A percentile compares a stretch with the other conserved stretches of the same genome.
These are phyloP conservation scores for Agapornis canus DNA, from an alignment of 2,797 vertebrate genomes.

Conservation along the genomic window DNA sequence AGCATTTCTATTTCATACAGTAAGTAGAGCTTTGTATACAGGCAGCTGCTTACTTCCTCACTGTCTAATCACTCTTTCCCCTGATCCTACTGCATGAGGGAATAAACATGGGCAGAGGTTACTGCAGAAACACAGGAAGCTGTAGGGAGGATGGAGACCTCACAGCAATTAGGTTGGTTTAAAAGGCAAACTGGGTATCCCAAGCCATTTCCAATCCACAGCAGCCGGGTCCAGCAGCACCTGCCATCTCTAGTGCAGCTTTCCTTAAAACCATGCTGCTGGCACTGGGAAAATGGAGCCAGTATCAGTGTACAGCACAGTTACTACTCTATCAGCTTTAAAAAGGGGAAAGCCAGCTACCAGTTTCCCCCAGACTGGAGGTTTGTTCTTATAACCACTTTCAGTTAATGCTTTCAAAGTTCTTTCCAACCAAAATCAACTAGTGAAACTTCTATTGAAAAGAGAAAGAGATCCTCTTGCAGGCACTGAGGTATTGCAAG, in stretches of 20 bases:
- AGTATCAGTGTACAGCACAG: not conserved
- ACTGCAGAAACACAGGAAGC: not conserved
- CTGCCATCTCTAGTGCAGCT: not conserved
- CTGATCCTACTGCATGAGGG: not conserved
- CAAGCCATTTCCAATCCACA: not conserved
- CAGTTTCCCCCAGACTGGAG: not conserved
- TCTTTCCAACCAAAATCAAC: not conserved
- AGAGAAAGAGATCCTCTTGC: not conserved
- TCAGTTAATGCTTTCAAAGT: not conserved
- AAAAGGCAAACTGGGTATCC: not conserved
- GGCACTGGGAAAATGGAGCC: not conserved
- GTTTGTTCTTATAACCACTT: not conserved
- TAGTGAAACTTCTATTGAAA: not conserved
- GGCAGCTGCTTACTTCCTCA: conserved; percentile 7
- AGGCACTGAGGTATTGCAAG: not conserved
- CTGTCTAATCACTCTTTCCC: not conserved
- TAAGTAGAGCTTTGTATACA: conserved; percentile 12
- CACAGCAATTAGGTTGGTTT: fast-evolving
- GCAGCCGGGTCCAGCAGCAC: not conserved
- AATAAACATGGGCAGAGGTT: fast-evolving
- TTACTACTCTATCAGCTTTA: not conserved
- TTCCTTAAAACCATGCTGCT: fast-evolving
- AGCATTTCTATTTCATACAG: not conserved
- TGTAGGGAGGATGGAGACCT: not conserved
- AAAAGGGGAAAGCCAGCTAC: not conserved